Conservation (phyloP, 1,140 invertebrate genomes). For the Colletes latitarsis region DNA sequence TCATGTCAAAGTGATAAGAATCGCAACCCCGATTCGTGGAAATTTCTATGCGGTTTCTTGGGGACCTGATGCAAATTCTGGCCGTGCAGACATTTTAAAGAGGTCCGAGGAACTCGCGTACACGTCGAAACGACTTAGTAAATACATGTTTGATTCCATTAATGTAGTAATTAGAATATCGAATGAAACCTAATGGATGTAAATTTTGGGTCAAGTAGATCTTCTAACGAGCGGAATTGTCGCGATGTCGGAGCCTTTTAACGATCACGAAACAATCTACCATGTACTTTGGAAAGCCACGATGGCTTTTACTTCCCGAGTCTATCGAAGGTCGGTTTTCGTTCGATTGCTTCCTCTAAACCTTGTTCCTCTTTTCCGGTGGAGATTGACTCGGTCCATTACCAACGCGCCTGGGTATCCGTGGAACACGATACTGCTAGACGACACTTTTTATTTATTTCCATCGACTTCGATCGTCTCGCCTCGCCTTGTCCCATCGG, state of each 20-base stretch:
- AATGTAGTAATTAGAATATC: no score
- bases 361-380: background rate
- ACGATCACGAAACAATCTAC: background rate
- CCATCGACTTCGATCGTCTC: constrained; percentile 24
- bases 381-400: constrained; percentile 56
- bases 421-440: constrained; percentile 15
- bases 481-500: constrained; percentile 29
- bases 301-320: constrained; percentile 35
- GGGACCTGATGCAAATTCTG: no score
- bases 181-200: no score
- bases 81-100: no score
- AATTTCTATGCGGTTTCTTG: background rate
- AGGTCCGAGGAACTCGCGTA: no score
- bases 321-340: constrained; percentile 33
- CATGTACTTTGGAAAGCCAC: background rate
- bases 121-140: no score
- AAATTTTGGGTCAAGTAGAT: no score
- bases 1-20: constrained; percentile 55
- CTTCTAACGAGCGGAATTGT: background rate
- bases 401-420: constrained; percentile 22
- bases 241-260: background rate
- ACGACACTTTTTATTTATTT: constrained; percentile 56
- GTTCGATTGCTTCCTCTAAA: constrained; percentile 38
- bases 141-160: no score
- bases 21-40: background rate